Evolutionary conservation across 2,113 vertebrate genomes (phyloP), one percentile per base, ranked within the genome.

Genomic region (Nycticryphes semicollaris): DNA sequence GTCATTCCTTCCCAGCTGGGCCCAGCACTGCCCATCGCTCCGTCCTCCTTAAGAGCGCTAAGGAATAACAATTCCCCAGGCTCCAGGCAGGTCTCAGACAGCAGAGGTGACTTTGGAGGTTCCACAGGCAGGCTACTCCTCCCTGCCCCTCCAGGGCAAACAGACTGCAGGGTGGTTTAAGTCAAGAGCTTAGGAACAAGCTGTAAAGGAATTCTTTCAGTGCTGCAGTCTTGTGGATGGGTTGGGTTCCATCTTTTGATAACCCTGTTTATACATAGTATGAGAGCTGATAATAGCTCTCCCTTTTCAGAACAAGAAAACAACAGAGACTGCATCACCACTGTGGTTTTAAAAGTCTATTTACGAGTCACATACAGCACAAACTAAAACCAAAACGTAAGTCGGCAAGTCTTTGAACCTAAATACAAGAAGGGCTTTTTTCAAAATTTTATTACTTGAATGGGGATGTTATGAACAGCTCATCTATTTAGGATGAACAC

Each of bases 81-180:
- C 35, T 57, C 4, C 0, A 35, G 24, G 43, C n/a, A 21, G 1
- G 0, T 70, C 14, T 28, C 25, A 8, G 85, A 20, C 27, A 30
- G 13, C 5, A 28, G 56, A 9, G 13, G n/a, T 27, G n/a, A 53
- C 35, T 8, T 14, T 10, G 1, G 48, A 75, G 48, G 33, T n/a
- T 39, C 9, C 6, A 25, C 16, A 9, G 41, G 35, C 37, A 83
- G n/a, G 35, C 11, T 16, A 3, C 23, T 82, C 57, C 48, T 67
- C 13, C 39, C 53, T 7, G 24, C 56, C 50, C 27, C 45, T 41
- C 64, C 54, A 47, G 15, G 27, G 37, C 57, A 53, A 78, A 14
- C 8, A 8, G 13, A 23, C 13, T 0, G 45, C 9, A 64, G 12
- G 30, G 66, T 35, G n/a, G 9, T 27, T 70, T 22, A n/a, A 37